Evolutionary conservation across 2,113 vertebrate species (phyloP).

Genomic region (Triplophysa tibetana): DNA sequence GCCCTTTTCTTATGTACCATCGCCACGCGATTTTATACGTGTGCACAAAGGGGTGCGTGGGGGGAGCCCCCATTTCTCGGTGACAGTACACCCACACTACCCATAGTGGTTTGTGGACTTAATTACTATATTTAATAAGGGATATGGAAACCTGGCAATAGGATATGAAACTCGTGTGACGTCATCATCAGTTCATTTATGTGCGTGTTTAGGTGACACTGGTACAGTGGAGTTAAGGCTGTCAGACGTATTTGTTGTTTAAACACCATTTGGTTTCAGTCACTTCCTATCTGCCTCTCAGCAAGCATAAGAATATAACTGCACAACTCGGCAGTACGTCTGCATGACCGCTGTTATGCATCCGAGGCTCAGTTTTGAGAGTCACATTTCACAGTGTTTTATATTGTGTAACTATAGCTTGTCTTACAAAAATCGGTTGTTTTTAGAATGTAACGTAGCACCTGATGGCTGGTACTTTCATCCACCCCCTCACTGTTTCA

Average conservation of each 20-base stretch:
- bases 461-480: not conserved
- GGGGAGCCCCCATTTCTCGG: constrained; percentile 64
- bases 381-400: not conserved
- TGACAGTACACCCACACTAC: constrained; percentile 69
- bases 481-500: not conserved
- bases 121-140: constrained; percentile 73
- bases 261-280: too few relatives aligned
- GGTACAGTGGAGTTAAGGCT: not conserved
- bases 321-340: too few relatives aligned
- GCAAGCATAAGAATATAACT: too few relatives aligned
- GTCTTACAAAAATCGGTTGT: not conserved
- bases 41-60: not conserved
- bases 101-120: constrained; percentile 74
- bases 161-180: constrained; percentile 38
- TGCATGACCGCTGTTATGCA: too few relatives aligned
- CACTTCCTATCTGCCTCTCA: too few relatives aligned
- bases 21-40: constrained; percentile 58
- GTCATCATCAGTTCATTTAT: constrained; percentile 13
- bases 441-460: not conserved
- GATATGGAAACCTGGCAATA: constrained; percentile 46
- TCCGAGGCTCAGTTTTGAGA: too few relatives aligned
- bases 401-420: not conserved
- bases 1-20: constrained; percentile 60
- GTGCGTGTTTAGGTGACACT: not conserved
- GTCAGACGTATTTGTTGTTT: not conserved